Conservation (phyloP, 2,888 invertebrate species). For the Xanthorhoe spadicearia region DNA sequence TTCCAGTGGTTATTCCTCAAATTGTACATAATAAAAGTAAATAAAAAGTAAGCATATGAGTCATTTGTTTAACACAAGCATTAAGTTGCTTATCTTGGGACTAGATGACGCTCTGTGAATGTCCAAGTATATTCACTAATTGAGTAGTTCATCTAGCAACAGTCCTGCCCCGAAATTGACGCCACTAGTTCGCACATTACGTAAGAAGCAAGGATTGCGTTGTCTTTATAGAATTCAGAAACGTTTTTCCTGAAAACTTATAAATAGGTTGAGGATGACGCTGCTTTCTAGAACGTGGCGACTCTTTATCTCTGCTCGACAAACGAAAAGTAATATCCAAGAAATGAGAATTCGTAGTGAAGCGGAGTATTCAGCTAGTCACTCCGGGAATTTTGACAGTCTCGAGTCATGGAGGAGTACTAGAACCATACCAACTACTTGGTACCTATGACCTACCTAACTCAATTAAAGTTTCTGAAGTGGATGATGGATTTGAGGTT, state of each 20-base stretch:
- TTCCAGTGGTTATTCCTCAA: too few relatives aligned
- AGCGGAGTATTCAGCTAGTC: not conserved
- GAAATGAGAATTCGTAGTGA: not conserved
- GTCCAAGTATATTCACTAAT: too few relatives aligned
- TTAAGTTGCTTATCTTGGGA: too few relatives aligned
- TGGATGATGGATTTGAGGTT: not conserved
- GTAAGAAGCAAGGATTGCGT: conserved; percentile 13
- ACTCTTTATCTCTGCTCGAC: not conserved
- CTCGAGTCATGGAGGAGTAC: not conserved
- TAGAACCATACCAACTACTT: not conserved
- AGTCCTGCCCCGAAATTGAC: not conserved
- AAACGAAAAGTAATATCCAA: not conserved
- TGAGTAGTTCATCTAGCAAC: too few relatives aligned
- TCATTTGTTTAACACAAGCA: too few relatives aligned
- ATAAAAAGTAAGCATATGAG: too few relatives aligned
- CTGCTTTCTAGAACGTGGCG: not conserved
- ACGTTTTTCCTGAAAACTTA: conserved; percentile 15
- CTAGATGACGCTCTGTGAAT: too few relatives aligned
- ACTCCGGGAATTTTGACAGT: not conserved
- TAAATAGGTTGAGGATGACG: conserved; percentile 17
- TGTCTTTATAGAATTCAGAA: conserved; percentile 1
- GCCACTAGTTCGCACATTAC: conserved; percentile 3
- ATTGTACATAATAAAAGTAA: too few relatives aligned
- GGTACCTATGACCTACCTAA: too few relatives aligned
- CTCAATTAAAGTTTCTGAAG: not conserved